Percentiles rank a stretch among this genome's conserved stretches.
phyloP scores from a whole-genome alignment of 2,888 invertebrate species.

The Hirudinaria manillensis region DNA sequence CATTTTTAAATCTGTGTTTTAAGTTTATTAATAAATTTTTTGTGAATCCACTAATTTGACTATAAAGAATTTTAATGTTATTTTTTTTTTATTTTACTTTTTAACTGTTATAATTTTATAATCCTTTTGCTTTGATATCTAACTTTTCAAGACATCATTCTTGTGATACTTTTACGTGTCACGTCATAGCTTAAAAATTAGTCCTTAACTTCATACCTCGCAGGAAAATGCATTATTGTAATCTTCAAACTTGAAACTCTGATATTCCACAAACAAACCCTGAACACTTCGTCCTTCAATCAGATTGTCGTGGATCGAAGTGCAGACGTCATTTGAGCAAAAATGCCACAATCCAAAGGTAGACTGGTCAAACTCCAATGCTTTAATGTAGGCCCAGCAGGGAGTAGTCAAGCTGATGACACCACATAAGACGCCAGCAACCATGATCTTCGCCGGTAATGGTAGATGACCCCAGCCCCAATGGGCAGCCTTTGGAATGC shows the following conservation, averaged over 20 bases:
- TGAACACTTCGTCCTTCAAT: constrained; percentile 36
- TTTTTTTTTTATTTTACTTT: too few relatives aligned
- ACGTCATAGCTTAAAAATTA: not conserved
- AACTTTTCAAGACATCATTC: too few relatives aligned
- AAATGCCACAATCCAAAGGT: constrained; percentile 39
- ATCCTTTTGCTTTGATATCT: too few relatives aligned
- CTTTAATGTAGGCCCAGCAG: constrained; percentile 37
- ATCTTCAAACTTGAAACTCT: too few relatives aligned
- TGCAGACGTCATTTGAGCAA: constrained; percentile 35
- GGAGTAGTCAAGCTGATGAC: constrained; percentile 36
- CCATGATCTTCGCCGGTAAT: constrained; percentile 33
- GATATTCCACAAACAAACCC: constrained; percentile 17
- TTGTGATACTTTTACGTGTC: too few relatives aligned
- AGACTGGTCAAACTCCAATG: constrained; percentile 23
- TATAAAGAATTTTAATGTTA: too few relatives aligned
- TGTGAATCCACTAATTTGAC: too few relatives aligned
- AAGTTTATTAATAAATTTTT: too few relatives aligned
- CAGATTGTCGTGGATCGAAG: constrained; percentile 39
- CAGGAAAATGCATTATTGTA: too few relatives aligned
- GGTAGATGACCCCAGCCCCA: constrained; percentile 36
- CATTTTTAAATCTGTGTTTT: not conserved
- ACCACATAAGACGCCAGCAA: constrained; percentile 33
- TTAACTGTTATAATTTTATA: too few relatives aligned
- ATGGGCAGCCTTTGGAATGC: constrained; percentile 34
- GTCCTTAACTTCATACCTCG: too few relatives aligned